These are phyloP conservation scores for Loriculus beryllinus DNA, from an alignment of 2,797 vertebrate species.

Conservation along the genomic window DNA sequence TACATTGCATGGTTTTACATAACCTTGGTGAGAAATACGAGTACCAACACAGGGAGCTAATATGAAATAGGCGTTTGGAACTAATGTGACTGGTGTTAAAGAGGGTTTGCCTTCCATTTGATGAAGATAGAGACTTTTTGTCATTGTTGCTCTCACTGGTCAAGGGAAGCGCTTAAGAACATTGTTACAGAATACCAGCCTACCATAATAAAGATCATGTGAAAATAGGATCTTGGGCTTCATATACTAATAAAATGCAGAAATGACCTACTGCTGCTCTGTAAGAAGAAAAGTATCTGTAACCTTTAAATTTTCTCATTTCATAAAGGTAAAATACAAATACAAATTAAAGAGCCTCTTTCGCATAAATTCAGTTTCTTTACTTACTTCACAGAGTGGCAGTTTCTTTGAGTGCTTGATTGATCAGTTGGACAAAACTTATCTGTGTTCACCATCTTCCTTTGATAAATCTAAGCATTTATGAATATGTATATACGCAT, in stretches of 20 bases:
- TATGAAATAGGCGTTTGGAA: not conserved
- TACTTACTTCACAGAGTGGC: not conserved
- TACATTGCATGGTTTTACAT: not conserved
- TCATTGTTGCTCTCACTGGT: not conserved
- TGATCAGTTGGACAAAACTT: not conserved
- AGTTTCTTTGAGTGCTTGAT: not conserved
- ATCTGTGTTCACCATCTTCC: not conserved
- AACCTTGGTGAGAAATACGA: not conserved
- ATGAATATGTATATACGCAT: not conserved
- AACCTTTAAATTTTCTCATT: not conserved
- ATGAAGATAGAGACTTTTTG: not conserved
- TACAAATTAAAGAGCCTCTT: not conserved
- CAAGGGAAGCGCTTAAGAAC: not conserved
- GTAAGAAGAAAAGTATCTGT: not conserved
- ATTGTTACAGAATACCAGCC: not conserved
- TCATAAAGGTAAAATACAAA: not conserved
- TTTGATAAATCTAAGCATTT: not conserved
- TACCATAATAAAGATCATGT: not conserved
- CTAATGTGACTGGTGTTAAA: not conserved
- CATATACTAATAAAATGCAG: not conserved
- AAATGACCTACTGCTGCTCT: not conserved
- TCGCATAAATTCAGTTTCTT: not conserved
- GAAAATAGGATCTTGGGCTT: not conserved
- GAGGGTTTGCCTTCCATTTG: not conserved
- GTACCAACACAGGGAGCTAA: not conserved